phyloP scores from a whole-genome alignment of 1,140 invertebrate species.

The Procambarus virginalis region DNA sequence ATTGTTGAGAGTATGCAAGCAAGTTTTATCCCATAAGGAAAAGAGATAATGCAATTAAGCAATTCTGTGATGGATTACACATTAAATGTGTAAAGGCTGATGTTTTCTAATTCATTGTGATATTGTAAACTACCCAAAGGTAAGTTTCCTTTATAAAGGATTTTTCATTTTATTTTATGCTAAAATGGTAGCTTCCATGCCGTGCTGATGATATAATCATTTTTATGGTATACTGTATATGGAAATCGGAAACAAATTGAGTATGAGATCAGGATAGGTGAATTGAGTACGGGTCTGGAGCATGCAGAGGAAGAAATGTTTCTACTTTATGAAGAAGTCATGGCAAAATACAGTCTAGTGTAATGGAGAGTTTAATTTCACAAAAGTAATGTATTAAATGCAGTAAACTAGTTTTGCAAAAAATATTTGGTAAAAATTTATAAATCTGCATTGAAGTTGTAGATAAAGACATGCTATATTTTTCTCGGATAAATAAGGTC shows the following conservation, averaged over 20 bases:
- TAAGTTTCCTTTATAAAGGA: not conserved
- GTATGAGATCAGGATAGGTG: not conserved
- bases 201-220: not conserved
- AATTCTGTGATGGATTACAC: conserved; percentile 56
- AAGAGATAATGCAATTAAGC: conserved; percentile 46
- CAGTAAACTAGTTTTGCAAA: too few species aligned
- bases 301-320: not conserved
- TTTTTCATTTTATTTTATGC: not conserved
- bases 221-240: not conserved
- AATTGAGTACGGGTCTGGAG: not conserved
- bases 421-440: too few species aligned
- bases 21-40: conserved; percentile 13
- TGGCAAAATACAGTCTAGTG: not conserved
- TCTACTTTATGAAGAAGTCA: not conserved
- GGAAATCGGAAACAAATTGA: not conserved
- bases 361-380: not conserved
- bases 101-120: conserved; percentile 2
- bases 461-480: too few species aligned
- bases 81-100: conserved; percentile 33
- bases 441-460: too few species aligned
- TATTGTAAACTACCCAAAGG: not conserved
- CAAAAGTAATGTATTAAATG: not conserved
- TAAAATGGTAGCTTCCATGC: not conserved
- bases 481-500: too few species aligned
- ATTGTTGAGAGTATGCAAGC: not conserved